phyloP scores from a whole-genome alignment of 1,140 invertebrate genomes.

The Antheraea mylitta region DNA sequence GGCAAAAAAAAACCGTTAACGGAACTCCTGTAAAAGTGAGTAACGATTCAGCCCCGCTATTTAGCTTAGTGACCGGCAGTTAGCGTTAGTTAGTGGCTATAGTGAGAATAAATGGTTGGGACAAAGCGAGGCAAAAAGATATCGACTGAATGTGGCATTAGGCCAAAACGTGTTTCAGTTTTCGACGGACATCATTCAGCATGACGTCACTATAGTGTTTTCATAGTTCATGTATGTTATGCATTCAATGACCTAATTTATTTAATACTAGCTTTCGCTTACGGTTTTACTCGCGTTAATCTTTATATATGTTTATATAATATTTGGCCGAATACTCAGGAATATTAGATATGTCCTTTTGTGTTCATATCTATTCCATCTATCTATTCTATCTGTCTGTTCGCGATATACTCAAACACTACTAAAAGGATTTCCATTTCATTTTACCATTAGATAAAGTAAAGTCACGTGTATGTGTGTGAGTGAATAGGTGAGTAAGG shows the following conservation, averaged over 20 bases:
- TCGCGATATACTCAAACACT: no score
- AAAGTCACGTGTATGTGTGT: no score
- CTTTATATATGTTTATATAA: no score
- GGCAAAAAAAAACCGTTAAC: background rate
- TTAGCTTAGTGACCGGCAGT: slow-evolving; percentile 2
- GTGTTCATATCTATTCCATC: no score
- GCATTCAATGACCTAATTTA: background rate
- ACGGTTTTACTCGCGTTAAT: no score
- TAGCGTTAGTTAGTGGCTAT: background rate
- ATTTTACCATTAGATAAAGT: no score
- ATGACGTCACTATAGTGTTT: background rate
- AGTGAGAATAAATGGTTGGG: slow-evolving; percentile 11
- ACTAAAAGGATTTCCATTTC: no score
- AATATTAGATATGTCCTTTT: no score
- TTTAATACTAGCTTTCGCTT: no score
- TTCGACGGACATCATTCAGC: slow-evolving; percentile 5
- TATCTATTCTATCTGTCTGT: no score
- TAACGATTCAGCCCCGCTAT: background rate
- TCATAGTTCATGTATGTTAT: background rate
- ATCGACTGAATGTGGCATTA: slow-evolving; percentile 3
- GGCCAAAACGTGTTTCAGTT: slow-evolving; percentile 5
- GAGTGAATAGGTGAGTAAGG: no score
- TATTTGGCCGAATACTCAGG: no score
- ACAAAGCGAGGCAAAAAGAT: slow-evolving; percentile 7
- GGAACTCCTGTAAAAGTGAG: background rate